Base-by-base conservation (phyloP, 2,888 invertebrate genomes). In the Netelia fuscicornis region DNA sequence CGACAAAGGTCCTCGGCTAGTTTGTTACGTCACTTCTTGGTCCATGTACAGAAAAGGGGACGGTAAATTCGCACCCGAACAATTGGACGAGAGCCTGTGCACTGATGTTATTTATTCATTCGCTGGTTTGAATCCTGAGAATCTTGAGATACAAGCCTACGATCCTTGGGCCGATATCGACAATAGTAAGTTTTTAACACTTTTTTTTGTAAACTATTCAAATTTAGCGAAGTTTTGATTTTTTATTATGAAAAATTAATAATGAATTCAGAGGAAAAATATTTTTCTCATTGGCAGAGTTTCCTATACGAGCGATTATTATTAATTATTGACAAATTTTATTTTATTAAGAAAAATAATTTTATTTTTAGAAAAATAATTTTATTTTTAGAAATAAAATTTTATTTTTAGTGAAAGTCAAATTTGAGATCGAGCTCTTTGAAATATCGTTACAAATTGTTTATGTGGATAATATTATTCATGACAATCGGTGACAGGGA, bases 11-110 rank as follows among this genome's bases (percentile, higher is more conserved):
- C 87, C 89, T 3, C 89, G 95, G 89, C 96, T 98, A 0, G 96
- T 98, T 0, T 98, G 98, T 92, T 98, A 98, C 91, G 95, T 98
- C 92, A 97, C 98, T 0, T 98, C 97, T 91, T 98, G 98, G 98
- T 96, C 98, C 0, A 96, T 97, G 94, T 97, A 98, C 91, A 95
- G 98, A 80, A 96, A 97, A 88, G 96, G 95, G 0, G 97, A 97
- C 79, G 98, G 97, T 3, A 97, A 97, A 93, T 98, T 97, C 92
- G 97, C 97, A 0, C 98, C 98, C 0, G 98, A 98, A 93, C 96
- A 97, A 88, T 94, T 98, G 1, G 97, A 98, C 90, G 95, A 97
- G 0, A 94, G 95, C 75, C 95, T 98, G 0, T 99, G 99, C 92
- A 98, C 98, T 0, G 98, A 98, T 89, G 94, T 98, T 0, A 96